Evolutionary conservation across 1,140 invertebrate genomes (phyloP), one percentile per base, ranked within the genome.

Genomic region (Goniozus legneri): DNA sequence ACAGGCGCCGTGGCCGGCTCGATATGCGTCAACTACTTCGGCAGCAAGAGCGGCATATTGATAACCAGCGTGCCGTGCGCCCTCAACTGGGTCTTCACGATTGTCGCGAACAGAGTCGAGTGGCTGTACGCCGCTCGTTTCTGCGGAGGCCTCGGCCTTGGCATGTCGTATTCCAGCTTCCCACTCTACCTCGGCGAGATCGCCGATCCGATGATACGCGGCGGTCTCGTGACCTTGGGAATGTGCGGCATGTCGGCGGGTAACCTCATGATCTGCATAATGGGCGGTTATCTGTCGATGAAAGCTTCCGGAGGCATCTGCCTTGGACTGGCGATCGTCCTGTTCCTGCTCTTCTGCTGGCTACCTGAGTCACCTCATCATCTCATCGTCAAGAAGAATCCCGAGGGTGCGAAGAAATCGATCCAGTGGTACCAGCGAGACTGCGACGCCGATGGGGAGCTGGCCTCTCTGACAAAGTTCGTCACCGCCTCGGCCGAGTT

Each of bases 321-420:
- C 43, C 68, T 80, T 24, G 52, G 73, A 0, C 62, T 79, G 33
- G 73, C 80, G 2, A 65, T 81, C 0, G 54, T 83, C 2, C 80
- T 82, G 42, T 65, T 84, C 0, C 51, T 83, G 1, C 77, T 80
- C 0, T 85, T 88, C 55, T 70, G 77, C 22, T 81, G 80, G 44
- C 76, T 90, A 63, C 88, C 89, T 0, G 87, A 91, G 63, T 83
- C 84, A 24, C 84, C 89, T 1, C 80, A 88, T 61, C 85, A 81
- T 62, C 69, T 79, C 48, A 58, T 87, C 4, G 77, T 78, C 48
- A 76, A 76, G 8, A 78, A 80, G 1, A 56, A 77, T 8, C 64
- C 72, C 1, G 71, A 80, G 8, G 76, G 82, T 49, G 87, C 87
- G 0, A 73, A 76, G 22, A 64, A 72, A 36, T 80, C 82, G 1